Conservation (phyloP, 2,113 vertebrate species). For the Ia io region DNA sequence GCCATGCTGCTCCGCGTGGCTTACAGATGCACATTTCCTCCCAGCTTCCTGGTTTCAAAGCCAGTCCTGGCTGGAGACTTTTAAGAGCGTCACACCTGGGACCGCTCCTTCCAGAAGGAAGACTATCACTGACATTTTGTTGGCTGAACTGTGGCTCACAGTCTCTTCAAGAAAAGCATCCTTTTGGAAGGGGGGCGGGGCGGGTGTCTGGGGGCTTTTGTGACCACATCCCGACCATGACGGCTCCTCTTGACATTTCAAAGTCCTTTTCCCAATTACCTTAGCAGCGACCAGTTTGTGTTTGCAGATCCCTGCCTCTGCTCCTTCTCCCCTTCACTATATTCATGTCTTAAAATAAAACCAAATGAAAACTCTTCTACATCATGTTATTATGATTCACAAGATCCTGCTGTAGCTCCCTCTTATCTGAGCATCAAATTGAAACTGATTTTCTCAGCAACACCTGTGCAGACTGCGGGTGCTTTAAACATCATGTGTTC, state of each 20-base stretch:
- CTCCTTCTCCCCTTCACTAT: background rate
- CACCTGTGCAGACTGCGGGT: background rate
- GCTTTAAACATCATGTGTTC: background rate
- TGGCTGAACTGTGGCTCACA: background rate
- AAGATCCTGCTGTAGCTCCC: background rate
- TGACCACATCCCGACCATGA: background rate
- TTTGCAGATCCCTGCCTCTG: background rate
- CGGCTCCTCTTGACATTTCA: background rate
- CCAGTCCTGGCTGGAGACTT: background rate
- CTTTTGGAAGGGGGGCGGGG: accelerated
- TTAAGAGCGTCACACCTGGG: constrained; percentile 43
- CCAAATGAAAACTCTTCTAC: background rate
- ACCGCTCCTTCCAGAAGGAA: background rate
- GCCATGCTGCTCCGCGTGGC: constrained; percentile 63
- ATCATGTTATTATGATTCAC: background rate
- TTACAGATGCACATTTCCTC: constrained; percentile 68
- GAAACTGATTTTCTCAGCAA: background rate
- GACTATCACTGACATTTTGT: background rate
- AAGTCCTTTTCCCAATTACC: background rate
- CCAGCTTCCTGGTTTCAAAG: constrained; percentile 11
- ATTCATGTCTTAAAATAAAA: background rate
- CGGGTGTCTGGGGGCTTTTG: background rate
- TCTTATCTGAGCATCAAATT: background rate
- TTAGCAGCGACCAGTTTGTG: background rate
- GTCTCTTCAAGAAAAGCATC: background rate